Base-by-base conservation (phyloP, 2,888 invertebrate species). In the Acrocyrtus sp. region DNA sequence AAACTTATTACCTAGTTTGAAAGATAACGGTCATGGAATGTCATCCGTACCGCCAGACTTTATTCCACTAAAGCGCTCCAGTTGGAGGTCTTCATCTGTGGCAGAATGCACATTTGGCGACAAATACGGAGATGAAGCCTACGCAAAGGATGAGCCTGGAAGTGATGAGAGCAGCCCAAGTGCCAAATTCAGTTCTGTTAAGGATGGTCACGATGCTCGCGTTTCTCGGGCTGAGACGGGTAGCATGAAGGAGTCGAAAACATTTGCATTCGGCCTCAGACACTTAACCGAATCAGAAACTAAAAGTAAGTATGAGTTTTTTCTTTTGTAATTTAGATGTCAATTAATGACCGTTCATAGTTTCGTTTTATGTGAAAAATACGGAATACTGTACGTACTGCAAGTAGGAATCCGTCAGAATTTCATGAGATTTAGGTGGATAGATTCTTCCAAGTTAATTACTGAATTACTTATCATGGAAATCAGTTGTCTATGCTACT, bases 181-280 rank as follows among this genome's bases (percentile, higher is more conserved):
- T 54, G 69, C 69, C 39, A 69, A 69, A 69, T 68, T 58, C 41
- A 62, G 60, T 34, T 54, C 61, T 5, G 21, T 34, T 2, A 62
- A 67, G 27, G 67, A 61, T 39, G 57, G 54, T 17, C 57, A 67
- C 27, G 67, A 73, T n/a, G 15, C 51, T 8, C 65, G 65, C 0
- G 73, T 74, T n/a, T 57, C 63, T 47, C 43, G 76, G 29, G 66
- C 61, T 12, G 76, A 76, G 53, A 74, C 74, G 15, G 76, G 76
- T 56, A 79, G 75, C 53, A 80, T 80, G 80, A 80, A 80, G 61
- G 80, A 80, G 61, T 80, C 80, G 21, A 78, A 80, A 57, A 78
- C 80, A 2, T 80, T 78, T 67, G 75, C 80, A 12, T 80, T 80
- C 62, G 80, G 80, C 41, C 62, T 80, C 5, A 72, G 74, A 58